Percentiles rank a stretch among this genome's conserved stretches.
Conservation (phyloP, 2,797 vertebrate genomes). For the Okamejei kenojei region DNA sequence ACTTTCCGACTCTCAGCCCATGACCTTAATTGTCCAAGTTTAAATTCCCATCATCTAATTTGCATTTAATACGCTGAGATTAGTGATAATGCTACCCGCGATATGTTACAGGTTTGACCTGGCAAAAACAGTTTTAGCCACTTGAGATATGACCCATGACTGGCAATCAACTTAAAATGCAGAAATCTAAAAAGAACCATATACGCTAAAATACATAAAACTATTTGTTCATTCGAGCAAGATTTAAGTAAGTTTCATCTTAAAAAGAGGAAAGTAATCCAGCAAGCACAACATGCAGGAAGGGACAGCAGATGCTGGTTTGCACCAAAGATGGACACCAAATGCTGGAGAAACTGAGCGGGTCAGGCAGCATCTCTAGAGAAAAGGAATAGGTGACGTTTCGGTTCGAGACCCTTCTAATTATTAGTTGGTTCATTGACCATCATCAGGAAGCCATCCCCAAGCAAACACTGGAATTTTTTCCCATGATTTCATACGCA, state of each 20-base stretch:
- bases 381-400: too few species aligned
- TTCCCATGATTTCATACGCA: neutral
- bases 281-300: neutral
- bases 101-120: neutral
- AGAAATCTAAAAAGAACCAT: neutral
- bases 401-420: too few species aligned
- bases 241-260: neutral
- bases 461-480: neutral
- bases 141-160: neutral
- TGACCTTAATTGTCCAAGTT: neutral
- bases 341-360: too few species aligned
- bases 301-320: too few species aligned
- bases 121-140: neutral
- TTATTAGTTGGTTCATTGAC: neutral
- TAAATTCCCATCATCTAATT: neutral
- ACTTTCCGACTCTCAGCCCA: neutral
- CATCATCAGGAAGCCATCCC: neutral
- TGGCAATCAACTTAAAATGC: neutral
- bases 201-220: neutral
- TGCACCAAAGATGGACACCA: too few species aligned
- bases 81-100: too few species aligned
- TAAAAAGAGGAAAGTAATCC: neutral
- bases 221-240: neutral
- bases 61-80: neutral
- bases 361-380: too few species aligned